Base-by-base conservation (phyloP, 2,797 vertebrate species). In the Pantherophis vulpinus region DNA sequence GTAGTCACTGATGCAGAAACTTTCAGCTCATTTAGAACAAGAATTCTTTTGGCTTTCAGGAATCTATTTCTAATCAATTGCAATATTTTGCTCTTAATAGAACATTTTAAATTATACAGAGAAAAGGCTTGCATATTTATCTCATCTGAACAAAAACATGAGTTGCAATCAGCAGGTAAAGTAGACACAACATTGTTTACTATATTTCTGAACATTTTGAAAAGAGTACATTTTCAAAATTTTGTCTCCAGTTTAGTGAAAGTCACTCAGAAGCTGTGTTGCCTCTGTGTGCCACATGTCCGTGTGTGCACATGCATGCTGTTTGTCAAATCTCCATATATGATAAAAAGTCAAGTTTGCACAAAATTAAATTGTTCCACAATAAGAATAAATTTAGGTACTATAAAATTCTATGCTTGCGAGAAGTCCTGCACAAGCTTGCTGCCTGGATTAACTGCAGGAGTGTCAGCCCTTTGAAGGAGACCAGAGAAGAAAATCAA, bases 11-110 rank as follows among this genome's bases (percentile, higher is more conserved):
- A 13, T 79, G 32, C 63, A 88, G 86, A 92, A 92, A 90, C 66
- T 8, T 89, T 61, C 51, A 60, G 55, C 25, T 37, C 59, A 90
- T 87, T 60, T 83, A 90, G 79, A 86, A 86, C 59, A 93, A 37
- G 5, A 37, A 66, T 90, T 87, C 51, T 93, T 60, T 66, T 58
- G 59, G 66, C 51, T 58, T 90, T 90, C 79, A 87, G 51, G 86
- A 90, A 90, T 93, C 88, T 86, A 59, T 61, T 51, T 87, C 16
- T 93, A 47, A 93, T 66, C 90, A 89, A 56, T 89, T 88, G 56
- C 79, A 70, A 47, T 93, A 51, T 66, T 93, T 63, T 90, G 88
- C 59, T 56, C 25, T 51, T 90, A 83, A 47, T 63, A 32, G 79
- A 89, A 92, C 32, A 60, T 92, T 89, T 92, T 79, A 60, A 70